Evolutionary conservation across 1,140 invertebrate genomes (phyloP), one percentile per base, ranked within the genome.

Genomic region (Tyrophagus putrescentiae): DNA sequence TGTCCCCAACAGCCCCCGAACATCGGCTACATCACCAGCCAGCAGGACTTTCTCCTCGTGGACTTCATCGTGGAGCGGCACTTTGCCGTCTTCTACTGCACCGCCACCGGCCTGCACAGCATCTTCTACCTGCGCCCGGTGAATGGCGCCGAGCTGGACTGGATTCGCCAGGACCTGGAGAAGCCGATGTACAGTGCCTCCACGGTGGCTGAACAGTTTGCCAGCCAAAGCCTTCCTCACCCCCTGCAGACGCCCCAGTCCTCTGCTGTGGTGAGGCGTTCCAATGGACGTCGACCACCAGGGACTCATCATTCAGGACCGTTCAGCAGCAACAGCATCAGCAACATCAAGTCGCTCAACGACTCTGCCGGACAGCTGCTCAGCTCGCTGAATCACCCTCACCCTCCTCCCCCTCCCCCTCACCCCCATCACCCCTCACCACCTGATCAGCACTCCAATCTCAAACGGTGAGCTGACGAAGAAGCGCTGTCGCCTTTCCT

Each of bases 81-180:
- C 36, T 66, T 85, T 31, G 77, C 80, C 33, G 71, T 93, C 36
- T 73, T 87, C 4, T 91, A 85, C 68, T 83, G 89, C 71, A 78
- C 75, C 44, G 82, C 81, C 68, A 76, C 81, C 41, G 81, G 81
- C 18, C 76, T 82, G 23, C 87, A 93, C 72, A 85, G 83, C 21
- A 77, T 90, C 13, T 91, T 86, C 76, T 81, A 79, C 65, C 77
- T 93, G 33, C 74, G 88, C 27, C 83, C 81, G 71, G 80, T 86
- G 1, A 78, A 77, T 5, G 68, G 72, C n/a, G 82, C 87, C 64
- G 87, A 89, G 36, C 25, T 23, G 39, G 16, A 13, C 23, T 28
- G 52, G 53, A 32, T 61, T 31, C 31, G 16, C 18, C 6, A 18
- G 11, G 25, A 62, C 31, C 13, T 13, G 18, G 11, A 62, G 1